phyloP scores from a whole-genome alignment of 2,113 vertebrate genomes.

The Felis catus region F.catus_Fca126_mat1.0 CM031425.1:32237001-32237500 shows the following conservation, averaged over 20 bases:
- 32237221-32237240: background rate
- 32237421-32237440: constrained; percentile 22
- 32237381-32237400: background rate
- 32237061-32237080: background rate
- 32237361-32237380: background rate
- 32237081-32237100: background rate
- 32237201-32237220: background rate
- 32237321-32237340: background rate
- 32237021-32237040: background rate
- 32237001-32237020: background rate
- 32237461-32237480: background rate
- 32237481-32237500: background rate
- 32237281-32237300: background rate
- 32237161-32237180: background rate
- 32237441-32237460: background rate
- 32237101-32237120: background rate
- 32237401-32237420: background rate
- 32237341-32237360: background rate
- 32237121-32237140: background rate
- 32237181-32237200: background rate
- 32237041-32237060: background rate
- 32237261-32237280: background rate
- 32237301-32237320: background rate
- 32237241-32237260: background rate
- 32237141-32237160: background rate